A percentile compares a stretch with the other conserved stretches of the same genome.
phyloP scores from a whole-genome alignment of 2,113 vertebrate species.

The Tachysurus vachellii region DNA sequence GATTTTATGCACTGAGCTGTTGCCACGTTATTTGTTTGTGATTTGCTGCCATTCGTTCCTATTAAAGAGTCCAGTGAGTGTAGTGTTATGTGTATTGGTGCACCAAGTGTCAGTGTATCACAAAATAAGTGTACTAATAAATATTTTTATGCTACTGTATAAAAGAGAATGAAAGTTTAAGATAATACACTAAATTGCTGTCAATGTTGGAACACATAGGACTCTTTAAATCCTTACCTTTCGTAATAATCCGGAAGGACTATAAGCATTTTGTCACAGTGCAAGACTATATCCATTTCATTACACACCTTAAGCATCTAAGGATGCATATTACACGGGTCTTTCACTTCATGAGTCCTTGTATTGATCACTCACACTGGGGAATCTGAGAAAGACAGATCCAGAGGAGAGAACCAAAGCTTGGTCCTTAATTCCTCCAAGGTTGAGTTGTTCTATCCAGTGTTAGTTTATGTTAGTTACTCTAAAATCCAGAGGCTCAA shows the following conservation, averaged over 20 bases:
- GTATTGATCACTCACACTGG: slow-evolving; percentile 32
- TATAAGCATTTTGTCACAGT: background rate
- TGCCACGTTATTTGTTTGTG: no score
- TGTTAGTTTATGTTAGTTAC: slow-evolving; percentile 51
- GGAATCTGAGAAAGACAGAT: slow-evolving; percentile 1
- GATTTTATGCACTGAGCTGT: background rate
- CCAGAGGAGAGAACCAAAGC: slow-evolving; percentile 17
- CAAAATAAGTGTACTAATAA: background rate
- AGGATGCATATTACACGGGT: slow-evolving; percentile 5
- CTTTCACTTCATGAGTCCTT: slow-evolving; percentile 4
- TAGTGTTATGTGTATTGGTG: background rate
- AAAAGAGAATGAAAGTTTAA: background rate
- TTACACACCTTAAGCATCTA: slow-evolving; percentile 7
- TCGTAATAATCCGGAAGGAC: background rate
- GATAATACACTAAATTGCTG: background rate
- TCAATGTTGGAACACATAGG: background rate
- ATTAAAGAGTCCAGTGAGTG: background rate
- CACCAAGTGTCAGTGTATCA: background rate
- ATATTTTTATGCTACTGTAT: background rate
- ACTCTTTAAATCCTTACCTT: background rate
- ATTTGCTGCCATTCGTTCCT: background rate
- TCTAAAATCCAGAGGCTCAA: slow-evolving; percentile 47
- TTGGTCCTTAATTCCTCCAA: slow-evolving; percentile 26
- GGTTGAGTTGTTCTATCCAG: slow-evolving; percentile 31
- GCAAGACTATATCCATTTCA: background rate